A percentile compares a stretch with the other conserved stretches of the same genome.
These are phyloP conservation scores for Hirtodrosophila histrioides DNA, from an alignment of 2,888 invertebrate genomes.

Conservation along the genomic window DNA sequence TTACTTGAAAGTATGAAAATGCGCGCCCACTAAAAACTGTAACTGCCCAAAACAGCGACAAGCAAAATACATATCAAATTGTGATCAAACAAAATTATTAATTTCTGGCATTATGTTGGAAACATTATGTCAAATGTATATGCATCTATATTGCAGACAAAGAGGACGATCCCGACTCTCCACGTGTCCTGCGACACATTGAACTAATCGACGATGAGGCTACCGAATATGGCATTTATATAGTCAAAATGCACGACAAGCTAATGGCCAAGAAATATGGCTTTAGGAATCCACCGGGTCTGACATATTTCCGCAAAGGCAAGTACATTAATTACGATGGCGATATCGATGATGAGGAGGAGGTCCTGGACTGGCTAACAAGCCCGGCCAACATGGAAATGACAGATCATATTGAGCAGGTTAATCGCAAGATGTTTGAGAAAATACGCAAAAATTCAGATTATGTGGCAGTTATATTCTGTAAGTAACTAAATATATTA, in stretches of 20 bases:
- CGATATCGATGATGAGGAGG: slow-evolving; percentile 95
- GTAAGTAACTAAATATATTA: slow-evolving; percentile 86
- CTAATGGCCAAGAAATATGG: slow-evolving; percentile 98
- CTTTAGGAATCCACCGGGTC: slow-evolving; percentile 94
- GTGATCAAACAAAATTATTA: background rate
- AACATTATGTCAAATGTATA: background rate
- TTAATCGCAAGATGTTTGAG: slow-evolving; percentile 96
- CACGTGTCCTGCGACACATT: slow-evolving; percentile 92
- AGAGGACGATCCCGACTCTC: slow-evolving; percentile 92
- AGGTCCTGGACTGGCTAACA: slow-evolving; percentile 94
- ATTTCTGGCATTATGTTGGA: background rate
- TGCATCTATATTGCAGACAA: slow-evolving; percentile 86
- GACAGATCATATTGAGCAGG: slow-evolving; percentile 95
- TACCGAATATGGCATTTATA: slow-evolving; percentile 94
- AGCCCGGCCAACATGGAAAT: slow-evolving; percentile 97
- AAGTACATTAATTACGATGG: slow-evolving; percentile 96
- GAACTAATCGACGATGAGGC: slow-evolving; percentile 97
- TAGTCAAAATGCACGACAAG: slow-evolving; percentile 93
- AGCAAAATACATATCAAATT: slow-evolving; percentile 31
- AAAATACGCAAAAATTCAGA: slow-evolving; percentile 95
- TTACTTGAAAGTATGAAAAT: slow-evolving; percentile 18
- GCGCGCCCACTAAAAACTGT: slow-evolving; percentile 82
- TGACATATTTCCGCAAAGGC: slow-evolving; percentile 95
- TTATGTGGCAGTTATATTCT: slow-evolving; percentile 96
- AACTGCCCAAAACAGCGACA: slow-evolving; percentile 67